Evolutionary conservation across 1,140 invertebrate species (phyloP), one percentile per base, ranked within the genome.

Genomic region (Drosophila lini): DNA sequence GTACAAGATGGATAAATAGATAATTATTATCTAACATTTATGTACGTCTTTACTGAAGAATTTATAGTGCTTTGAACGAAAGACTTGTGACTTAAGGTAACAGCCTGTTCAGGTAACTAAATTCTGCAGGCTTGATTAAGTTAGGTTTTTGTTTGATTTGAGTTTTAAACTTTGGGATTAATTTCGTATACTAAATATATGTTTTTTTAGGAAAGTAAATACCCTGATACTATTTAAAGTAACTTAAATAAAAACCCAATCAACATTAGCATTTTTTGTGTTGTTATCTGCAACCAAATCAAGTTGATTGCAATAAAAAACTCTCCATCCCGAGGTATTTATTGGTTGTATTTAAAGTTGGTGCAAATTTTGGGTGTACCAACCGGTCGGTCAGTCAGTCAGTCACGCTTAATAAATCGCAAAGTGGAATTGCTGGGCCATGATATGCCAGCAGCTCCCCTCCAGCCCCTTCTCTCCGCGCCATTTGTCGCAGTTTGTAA

Each of bases 401-500:
- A 89, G 84, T 89, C 84, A 89, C 84, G 84, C 85, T 81, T 81
- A 89, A 89, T 89, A 90, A 89, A 89, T 75, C 71, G 70, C 61
- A 78, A 89, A 90, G 74, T 75, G 84, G 81, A 83, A 78, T 85
- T 84, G 77, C 44, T 83, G 77, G 78, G 75, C 82, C 79, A 67
- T 81, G 71, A 77, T 71, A 55, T 48, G 31, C 11, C 59, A 34
- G 13, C 40, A n/a, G 44, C 38, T 13, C 10, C 13, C 5, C 19
- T 0, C 0, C 48, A 32, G 16, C 9, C 28, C 16, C 10, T 15
- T 10, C 11, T 5, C 22, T 42, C 45, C 36, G 11, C 34, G 10
- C 28, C 38, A 36, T 40, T 57, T 69, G 58, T 69, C 65, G 59
- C 61, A 65, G 64, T 78, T 64, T 59, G 73, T 78, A 88, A 83